Evolutionary conservation across 2,888 invertebrate genomes (phyloP), one percentile per base, ranked within the genome.

Genomic region (Lycocerus yunnanus): DNA sequence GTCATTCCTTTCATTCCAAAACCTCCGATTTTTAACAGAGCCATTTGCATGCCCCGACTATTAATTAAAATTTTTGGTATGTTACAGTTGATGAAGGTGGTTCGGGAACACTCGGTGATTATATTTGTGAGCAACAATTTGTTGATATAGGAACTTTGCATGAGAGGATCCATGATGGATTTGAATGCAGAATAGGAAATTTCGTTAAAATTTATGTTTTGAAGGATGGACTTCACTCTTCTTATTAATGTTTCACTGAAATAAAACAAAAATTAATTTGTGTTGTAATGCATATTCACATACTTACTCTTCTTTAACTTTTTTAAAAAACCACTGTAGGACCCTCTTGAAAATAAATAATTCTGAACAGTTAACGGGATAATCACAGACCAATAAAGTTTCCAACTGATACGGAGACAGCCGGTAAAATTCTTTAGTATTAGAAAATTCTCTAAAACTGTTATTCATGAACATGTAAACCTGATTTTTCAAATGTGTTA

Each of bases 341-440:
- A 91, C 89, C 75, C 91, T 89, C 66, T 88, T 85, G 27, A 92
- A 85, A 0, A 90, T 90, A 77, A 91, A 90, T 10, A 88, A 86
- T 85, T 93, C 93, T 0, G 90, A 87, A 83, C 92, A 92, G 84
- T 93, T 91, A 8, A 93, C 92, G 0, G 93, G 93, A 83, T 90
- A 92, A 83, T 93, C 92, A 82, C 90, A 90, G 15, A 88, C 88
- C 10, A 93, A 86, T 71, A 93, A 86, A 81, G 89, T 89, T 78
- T 90, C 90, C 69, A 94, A 84, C 80, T 93, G 92, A 75, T 89
- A 88, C 15, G 89, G 88, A 4, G 90, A 89, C 13, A 93, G 84
- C 77, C 90, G 88, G 78, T 90, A 88, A 81, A 93, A 91, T 80
- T 92, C 92, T 1, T 88, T 83, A 5, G 90, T 89, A 71, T 88